Percentiles rank a stretch among this genome's conserved stretches.
These are phyloP conservation scores for Ptilodon capucinus DNA, from an alignment of 2,888 invertebrate genomes.

Conservation along the genomic window DNA sequence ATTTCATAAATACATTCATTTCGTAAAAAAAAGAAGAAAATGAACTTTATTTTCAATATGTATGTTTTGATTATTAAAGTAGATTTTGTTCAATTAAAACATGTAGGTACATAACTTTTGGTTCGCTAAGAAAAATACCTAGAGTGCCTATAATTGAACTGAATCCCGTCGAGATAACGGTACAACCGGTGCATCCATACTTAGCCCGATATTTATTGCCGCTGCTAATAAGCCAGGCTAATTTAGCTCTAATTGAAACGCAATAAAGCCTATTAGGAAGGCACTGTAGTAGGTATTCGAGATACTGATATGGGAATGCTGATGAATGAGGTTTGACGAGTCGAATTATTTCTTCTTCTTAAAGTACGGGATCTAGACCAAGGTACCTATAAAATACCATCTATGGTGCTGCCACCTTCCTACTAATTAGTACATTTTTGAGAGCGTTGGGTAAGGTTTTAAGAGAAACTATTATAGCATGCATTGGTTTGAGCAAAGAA, in stretches of 20 bases:
- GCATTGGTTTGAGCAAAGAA: too few species aligned
- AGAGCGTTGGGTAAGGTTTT: too few species aligned
- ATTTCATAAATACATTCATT: too few species aligned
- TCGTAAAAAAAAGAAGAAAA: too few species aligned
- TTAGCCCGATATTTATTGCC: conserved; percentile 33
- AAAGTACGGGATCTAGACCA: too few species aligned
- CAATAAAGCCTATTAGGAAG: conserved; percentile 18
- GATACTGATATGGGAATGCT: conserved; percentile 2
- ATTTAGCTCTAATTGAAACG: conserved; percentile 27
- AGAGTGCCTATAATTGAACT: not conserved
- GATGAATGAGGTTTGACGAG: conserved; percentile 12
- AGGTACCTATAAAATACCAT: too few species aligned
- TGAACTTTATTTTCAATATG: too few species aligned
- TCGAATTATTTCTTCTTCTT: conserved; percentile 10
- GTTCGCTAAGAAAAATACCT: not conserved
- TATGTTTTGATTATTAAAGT: too few species aligned
- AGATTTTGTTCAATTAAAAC: too few species aligned
- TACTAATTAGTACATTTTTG: too few species aligned
- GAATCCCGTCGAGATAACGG: conserved; percentile 36
- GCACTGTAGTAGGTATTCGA: conserved; percentile 8
- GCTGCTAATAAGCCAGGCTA: conserved; percentile 25
- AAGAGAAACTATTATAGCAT: too few species aligned
- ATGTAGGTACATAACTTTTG: not conserved
- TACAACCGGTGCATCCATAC: conserved; percentile 39
- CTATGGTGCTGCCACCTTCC: too few species aligned